Evolutionary conservation across 1,140 invertebrate genomes (phyloP).

Genomic region (Pseudomyrmex sp.): DNA sequence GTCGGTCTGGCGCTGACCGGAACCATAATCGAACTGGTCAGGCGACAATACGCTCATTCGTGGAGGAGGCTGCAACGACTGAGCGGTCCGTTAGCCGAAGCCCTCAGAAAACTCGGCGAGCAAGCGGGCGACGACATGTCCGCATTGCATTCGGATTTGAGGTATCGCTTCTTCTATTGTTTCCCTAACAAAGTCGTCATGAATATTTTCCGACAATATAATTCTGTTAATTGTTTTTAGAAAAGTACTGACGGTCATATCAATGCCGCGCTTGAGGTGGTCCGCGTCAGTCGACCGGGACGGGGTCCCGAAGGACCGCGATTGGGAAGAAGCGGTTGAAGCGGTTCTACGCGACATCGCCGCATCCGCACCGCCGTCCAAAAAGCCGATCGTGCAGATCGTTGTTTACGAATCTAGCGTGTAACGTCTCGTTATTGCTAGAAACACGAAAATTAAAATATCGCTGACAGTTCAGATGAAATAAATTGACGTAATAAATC

Average conservation of each 20-base stretch:
- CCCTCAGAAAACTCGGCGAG: conserved; percentile 90
- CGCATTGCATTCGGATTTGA: conserved; percentile 88
- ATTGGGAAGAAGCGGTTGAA: conserved; percentile 90
- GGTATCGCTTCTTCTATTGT: conserved; percentile 76
- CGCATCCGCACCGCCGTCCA: conserved; percentile 83
- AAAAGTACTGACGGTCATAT: conserved; percentile 78
- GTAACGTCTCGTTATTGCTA: conserved; percentile 38
- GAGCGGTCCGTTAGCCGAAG: conserved; percentile 92
- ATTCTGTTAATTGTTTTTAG: conserved; percentile 55
- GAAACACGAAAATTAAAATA: too few relatives aligned
- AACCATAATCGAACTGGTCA: conserved; percentile 96
- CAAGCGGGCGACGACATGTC: conserved; percentile 90
- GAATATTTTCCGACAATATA: not conserved
- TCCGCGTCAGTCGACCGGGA: conserved; percentile 68
- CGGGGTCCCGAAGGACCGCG: conserved; percentile 80
- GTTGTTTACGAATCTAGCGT: conserved; percentile 91
- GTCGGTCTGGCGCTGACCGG: conserved; percentile 97
- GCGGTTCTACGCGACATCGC: conserved; percentile 90
- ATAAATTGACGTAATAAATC: too few relatives aligned
- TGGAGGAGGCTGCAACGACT: conserved; percentile 93
- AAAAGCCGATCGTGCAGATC: conserved; percentile 90
- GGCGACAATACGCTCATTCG: conserved; percentile 93
- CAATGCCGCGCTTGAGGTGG: conserved; percentile 80
- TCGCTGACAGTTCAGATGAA: too few relatives aligned
- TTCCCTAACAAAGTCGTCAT: not conserved